A percentile compares a stretch with the other conserved stretches of the same genome.
These are phyloP conservation scores for Opisthocomus hoazin DNA, from an alignment of 2,113 vertebrate genomes.

Conservation along the genomic window DNA sequence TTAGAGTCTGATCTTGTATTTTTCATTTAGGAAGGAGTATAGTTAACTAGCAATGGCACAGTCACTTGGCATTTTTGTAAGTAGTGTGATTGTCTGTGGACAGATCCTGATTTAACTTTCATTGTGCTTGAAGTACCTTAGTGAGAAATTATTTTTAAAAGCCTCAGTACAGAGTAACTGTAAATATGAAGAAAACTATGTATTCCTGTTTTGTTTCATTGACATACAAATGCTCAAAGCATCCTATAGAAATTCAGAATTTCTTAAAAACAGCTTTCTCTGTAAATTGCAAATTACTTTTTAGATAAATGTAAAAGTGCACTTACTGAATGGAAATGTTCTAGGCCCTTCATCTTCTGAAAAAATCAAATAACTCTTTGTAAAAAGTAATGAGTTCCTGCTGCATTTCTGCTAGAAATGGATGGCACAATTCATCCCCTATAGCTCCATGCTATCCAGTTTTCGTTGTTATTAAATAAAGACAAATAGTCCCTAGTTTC, in stretches of 20 bases:
- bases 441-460: background rate
- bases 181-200: background rate
- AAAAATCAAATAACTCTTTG: background rate
- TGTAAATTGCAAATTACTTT: background rate
- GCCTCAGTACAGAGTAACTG: background rate
- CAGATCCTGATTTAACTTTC: background rate
- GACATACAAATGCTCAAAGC: background rate
- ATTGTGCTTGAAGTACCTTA: background rate
- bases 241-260: background rate
- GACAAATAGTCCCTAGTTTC: background rate
- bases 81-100: background rate
- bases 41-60: background rate
- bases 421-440: background rate
- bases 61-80: background rate
- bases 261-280: background rate
- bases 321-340: background rate
- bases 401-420: background rate
- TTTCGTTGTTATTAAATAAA: background rate
- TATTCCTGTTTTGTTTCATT: background rate
- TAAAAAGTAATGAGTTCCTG: background rate
- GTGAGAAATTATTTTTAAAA: background rate
- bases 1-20: background rate
- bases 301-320: background rate
- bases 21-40: background rate
- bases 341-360: background rate